phyloP scores from a whole-genome alignment of 2,797 vertebrate genomes.

The Fringilla coelebs region DNA sequence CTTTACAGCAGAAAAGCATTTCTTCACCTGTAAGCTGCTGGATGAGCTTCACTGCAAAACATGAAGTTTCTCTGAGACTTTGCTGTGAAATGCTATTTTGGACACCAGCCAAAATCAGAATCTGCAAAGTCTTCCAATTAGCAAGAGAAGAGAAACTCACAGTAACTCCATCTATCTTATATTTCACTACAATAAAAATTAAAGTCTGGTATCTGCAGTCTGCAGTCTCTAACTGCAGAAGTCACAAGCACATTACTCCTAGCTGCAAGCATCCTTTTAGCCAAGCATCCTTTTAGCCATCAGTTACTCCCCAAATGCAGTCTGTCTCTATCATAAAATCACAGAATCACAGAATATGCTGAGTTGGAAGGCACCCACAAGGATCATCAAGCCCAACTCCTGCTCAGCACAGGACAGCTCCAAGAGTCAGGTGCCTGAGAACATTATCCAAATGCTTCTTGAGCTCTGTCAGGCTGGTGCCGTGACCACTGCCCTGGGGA shows the following conservation, averaged over 20 bases:
- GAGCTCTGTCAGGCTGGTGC: background rate
- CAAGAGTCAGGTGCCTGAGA: no score
- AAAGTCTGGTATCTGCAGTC: background rate
- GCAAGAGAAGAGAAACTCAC: background rate
- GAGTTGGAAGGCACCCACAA: background rate
- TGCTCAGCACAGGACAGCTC: background rate
- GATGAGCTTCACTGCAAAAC: background rate
- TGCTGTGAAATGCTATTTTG: background rate
- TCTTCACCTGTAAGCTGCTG: background rate
- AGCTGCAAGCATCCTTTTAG: background rate
- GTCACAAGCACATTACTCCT: background rate
- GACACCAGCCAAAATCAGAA: background rate
- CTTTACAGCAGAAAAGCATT: background rate
- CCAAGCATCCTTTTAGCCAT: background rate
- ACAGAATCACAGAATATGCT: background rate
- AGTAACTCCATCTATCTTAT: background rate
- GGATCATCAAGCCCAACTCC: no score
- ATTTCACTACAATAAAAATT: background rate
- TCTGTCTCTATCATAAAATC: background rate
- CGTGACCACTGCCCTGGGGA: background rate
- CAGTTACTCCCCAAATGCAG: background rate
- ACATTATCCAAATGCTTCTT: rapidly evolving
- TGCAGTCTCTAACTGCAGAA: background rate
- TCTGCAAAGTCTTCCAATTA: background rate
- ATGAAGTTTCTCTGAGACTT: background rate